A percentile compares a stretch with the other conserved stretches of the same genome.
Evolutionary conservation across 2,888 invertebrate genomes (phyloP).

Genomic region (Leptinotarsa juncta): DNA sequence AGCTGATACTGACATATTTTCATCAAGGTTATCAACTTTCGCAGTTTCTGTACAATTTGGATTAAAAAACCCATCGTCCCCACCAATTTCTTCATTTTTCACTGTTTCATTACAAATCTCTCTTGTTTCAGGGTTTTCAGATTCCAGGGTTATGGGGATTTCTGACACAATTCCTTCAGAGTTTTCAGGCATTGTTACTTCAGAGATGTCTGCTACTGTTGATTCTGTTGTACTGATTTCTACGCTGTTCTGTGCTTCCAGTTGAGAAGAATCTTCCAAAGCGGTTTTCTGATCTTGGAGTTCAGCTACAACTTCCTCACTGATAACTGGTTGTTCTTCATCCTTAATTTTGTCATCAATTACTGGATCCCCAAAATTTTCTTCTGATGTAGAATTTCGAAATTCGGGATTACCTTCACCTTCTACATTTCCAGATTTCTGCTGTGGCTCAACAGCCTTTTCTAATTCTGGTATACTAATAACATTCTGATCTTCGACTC

Average conservation of each 20-base stretch:
- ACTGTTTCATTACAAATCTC: too few species aligned
- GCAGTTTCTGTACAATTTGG: neutral
- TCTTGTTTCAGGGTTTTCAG: neutral
- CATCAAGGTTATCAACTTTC: neutral
- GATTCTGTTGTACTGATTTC: neutral
- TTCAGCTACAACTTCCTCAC: neutral
- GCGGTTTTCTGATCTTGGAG: too few species aligned
- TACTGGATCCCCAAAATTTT: neutral
- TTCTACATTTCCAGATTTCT: neutral
- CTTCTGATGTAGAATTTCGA: neutral
- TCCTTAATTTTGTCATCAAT: too few species aligned
- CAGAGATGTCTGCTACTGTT: neutral
- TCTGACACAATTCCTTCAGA: neutral
- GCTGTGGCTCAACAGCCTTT: neutral
- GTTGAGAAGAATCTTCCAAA: neutral
- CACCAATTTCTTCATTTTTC: neutral
- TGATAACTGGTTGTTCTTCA: neutral
- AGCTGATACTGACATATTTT: neutral
- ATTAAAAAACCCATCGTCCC: neutral
- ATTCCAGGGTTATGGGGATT: neutral
- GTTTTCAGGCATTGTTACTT: neutral
- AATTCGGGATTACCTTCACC: neutral
- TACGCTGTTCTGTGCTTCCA: neutral
- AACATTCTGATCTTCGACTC: neutral
- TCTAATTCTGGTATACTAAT: neutral